These are phyloP conservation scores for Numenius arquata DNA, from an alignment of 2,113 vertebrate genomes.

Conservation along the genomic window DNA sequence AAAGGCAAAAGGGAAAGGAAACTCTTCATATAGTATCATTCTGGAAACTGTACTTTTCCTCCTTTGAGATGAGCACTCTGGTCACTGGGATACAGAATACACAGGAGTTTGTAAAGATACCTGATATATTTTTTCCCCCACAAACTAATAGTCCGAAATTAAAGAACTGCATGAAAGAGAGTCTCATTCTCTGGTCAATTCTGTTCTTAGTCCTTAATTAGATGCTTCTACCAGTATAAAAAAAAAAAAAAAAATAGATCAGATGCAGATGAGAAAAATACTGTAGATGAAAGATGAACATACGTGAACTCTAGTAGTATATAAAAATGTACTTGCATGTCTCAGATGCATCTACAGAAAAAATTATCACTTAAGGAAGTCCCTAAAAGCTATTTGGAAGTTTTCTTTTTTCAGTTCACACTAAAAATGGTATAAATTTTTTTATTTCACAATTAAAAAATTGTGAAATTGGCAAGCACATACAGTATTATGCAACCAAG, in stretches of 20 bases:
- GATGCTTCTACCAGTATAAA: neutral
- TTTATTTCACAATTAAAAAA: too few species aligned
- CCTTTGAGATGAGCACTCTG: neutral
- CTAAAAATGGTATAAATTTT: too few species aligned
- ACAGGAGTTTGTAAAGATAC: neutral
- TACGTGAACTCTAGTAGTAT: neutral
- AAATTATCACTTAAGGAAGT: neutral
- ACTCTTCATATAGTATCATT: neutral
- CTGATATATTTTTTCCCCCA: rapidly evolving
- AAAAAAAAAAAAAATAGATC: neutral
- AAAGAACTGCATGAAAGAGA: neutral
- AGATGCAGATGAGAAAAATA: neutral
- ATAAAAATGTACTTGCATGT: neutral
- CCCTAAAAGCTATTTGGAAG: neutral
- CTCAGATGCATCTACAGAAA: neutral
- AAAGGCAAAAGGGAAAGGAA: neutral
- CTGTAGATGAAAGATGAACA: neutral
- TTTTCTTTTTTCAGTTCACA: neutral
- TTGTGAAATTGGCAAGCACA: neutral
- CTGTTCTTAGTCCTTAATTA: neutral
- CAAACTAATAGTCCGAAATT: neutral
- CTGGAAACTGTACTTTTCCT: neutral
- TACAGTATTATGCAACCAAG: neutral
- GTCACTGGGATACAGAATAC: neutral
- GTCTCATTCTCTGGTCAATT: neutral